Base-by-base conservation (phyloP, 2,797 vertebrate genomes). In the Otolemur crassicaudatus region DNA sequence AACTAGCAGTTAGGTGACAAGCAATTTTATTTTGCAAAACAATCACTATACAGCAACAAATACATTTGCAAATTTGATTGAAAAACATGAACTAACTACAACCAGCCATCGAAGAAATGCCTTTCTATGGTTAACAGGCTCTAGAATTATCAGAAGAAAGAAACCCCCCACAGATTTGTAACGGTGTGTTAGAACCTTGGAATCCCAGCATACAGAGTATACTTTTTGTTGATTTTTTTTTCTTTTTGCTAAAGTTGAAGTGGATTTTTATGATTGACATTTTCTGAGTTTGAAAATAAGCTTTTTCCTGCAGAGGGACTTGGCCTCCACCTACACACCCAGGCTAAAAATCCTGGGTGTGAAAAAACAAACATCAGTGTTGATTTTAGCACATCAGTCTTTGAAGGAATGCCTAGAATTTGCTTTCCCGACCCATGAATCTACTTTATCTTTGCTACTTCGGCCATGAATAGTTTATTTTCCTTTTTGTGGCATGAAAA, bases 31-130 rank as follows among this genome's bases (percentile, higher is more conserved):
- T 99, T 98, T 99, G 99, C 99, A 99, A 99, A 99, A 99, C 99
- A 98, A 99, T 99, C 99, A 99, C 99, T 99, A 99, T 99, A 99
- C 99, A 99, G 99, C 99, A 99, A 99, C 99, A 99, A 99, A 99
- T 99, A 99, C 99, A 99, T 98, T 96, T 99, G 98, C 99, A 99
- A 99, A 99, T 99, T 12, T 98, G 98, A 99, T 99, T 99, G 98
- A 98, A 99, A 99, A 99, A 99, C 99, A 99, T 99, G 98, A 99
- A 99, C 99, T 99, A 99, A 98, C 99, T 99, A 99, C 98, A 98
- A 99, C 98, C 99, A 99, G 98, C 98, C 99, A 99, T 98, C 98
- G 98, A 98, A 98, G 98, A 99, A 99, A 98, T 97, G 98, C 98
- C 98, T 99, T 98, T 97, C 98, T 98, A 98, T 98, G 98, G 98